Conservation (phyloP, 2,888 invertebrate species). For the Tachystola acroxantha region DNA sequence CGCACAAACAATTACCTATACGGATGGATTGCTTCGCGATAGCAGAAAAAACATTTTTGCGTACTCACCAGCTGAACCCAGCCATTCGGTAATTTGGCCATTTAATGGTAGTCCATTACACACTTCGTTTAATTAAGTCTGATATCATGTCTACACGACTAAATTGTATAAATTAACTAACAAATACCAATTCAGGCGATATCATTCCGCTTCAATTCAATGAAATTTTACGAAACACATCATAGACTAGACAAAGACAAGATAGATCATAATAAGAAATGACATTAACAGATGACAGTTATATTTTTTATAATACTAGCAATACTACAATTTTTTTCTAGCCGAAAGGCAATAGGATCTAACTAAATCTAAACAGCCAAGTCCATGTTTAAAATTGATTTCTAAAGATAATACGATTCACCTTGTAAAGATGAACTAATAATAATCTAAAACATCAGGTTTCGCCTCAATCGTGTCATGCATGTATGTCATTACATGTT, state of each 20-base stretch:
- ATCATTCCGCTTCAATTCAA: conserved; percentile 32
- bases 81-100: conserved; percentile 78
- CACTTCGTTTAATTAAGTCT: conserved; percentile 34
- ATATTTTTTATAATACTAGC: too few relatives aligned
- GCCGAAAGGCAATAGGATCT: too few relatives aligned
- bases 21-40: conserved; percentile 40
- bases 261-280: not conserved
- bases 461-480: too few relatives aligned
- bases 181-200: conserved; percentile 22
- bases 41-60: conserved; percentile 20
- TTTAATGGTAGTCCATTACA: conserved; percentile 52
- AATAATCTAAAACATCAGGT: too few relatives aligned
- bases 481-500: too few relatives aligned
- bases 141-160: conserved; percentile 34
- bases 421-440: too few relatives aligned
- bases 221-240: conserved; percentile 11
- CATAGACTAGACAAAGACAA: too few relatives aligned
- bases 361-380: too few relatives aligned
- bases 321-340: too few relatives aligned
- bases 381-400: too few relatives aligned
- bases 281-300: not conserved
- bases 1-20: conserved; percentile 46
- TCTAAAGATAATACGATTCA: too few relatives aligned
- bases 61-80: conserved; percentile 75
- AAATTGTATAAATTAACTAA: conserved; percentile 24